A percentile compares a stretch with the other conserved stretches of the same genome.
Conservation (phyloP, 2,888 invertebrate genomes). For the Cerastoderma edule region DNA sequence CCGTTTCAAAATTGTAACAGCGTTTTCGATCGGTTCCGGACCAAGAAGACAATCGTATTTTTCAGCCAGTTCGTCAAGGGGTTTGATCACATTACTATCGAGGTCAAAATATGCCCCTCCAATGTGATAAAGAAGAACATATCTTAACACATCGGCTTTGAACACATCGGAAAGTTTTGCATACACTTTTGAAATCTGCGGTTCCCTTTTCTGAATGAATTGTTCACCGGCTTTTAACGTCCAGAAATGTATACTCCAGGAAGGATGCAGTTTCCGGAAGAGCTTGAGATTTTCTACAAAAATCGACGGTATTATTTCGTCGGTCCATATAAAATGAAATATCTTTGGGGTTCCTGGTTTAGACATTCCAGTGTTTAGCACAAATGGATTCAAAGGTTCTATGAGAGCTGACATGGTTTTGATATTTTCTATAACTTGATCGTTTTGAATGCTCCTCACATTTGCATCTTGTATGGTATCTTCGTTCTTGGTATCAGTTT, state of each 20-base stretch:
- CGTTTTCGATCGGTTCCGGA: too few species aligned
- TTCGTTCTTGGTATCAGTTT: not conserved
- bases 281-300: slow-evolving; percentile 10
- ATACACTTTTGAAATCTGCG: too few species aligned
- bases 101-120: too few species aligned
- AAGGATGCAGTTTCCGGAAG: not conserved
- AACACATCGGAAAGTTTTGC: too few species aligned
- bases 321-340: slow-evolving; percentile 13
- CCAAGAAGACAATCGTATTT: too few species aligned
- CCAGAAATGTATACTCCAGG: slow-evolving; percentile 18
- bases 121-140: too few species aligned
- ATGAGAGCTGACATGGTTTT: not conserved
- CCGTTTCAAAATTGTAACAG: too few species aligned
- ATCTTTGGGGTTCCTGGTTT: not conserved
- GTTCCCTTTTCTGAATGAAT: slow-evolving; percentile 66
- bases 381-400: not conserved
- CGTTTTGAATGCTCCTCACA: not conserved
- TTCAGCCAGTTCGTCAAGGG: too few species aligned
- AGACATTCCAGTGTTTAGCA: not conserved
- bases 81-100: too few species aligned
- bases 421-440: not conserved
- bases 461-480: not conserved
- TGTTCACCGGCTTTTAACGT: slow-evolving; percentile 6
- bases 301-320: slow-evolving; percentile 11
- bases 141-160: too few species aligned